Evolutionary conservation across 2,888 invertebrate species (phyloP).

Genomic region (Microctonus brassicae): DNA sequence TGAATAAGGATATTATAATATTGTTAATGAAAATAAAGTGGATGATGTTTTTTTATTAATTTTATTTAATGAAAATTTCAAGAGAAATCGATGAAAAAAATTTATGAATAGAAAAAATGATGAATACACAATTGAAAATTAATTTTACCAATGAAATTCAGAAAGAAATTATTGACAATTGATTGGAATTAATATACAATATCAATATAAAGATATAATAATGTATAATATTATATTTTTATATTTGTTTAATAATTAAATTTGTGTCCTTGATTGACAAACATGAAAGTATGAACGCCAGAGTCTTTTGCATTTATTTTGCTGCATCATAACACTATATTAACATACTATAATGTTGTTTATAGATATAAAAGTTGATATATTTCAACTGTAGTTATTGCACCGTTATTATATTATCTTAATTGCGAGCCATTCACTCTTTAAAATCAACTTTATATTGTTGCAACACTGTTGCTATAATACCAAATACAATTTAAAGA

Average conservation of each 20-base stretch:
- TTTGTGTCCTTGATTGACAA: conserved; percentile 7
- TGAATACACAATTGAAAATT: too few species aligned
- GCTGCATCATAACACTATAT: neutral
- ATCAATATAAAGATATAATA: too few species aligned
- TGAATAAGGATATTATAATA: too few species aligned
- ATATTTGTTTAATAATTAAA: conserved; percentile 1
- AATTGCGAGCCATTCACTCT: neutral
- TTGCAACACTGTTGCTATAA: neutral
- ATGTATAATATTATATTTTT: neutral
- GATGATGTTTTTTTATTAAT: too few species aligned
- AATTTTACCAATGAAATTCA: too few species aligned
- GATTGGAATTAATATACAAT: too few species aligned
- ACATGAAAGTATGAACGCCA: neutral
- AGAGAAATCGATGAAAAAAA: too few species aligned
- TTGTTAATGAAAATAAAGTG: too few species aligned
- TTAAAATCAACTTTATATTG: neutral
- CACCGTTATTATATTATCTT: neutral
- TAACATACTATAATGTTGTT: neutral
- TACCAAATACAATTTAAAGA: neutral
- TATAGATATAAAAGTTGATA: neutral
- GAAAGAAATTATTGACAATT: too few species aligned
- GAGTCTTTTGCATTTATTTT: neutral
- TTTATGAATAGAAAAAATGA: too few species aligned
- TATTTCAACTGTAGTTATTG: neutral
- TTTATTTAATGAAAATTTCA: too few species aligned